Evolutionary conservation across 2,888 invertebrate species (phyloP).

Genomic region (Eupithecia dodoneata): DNA sequence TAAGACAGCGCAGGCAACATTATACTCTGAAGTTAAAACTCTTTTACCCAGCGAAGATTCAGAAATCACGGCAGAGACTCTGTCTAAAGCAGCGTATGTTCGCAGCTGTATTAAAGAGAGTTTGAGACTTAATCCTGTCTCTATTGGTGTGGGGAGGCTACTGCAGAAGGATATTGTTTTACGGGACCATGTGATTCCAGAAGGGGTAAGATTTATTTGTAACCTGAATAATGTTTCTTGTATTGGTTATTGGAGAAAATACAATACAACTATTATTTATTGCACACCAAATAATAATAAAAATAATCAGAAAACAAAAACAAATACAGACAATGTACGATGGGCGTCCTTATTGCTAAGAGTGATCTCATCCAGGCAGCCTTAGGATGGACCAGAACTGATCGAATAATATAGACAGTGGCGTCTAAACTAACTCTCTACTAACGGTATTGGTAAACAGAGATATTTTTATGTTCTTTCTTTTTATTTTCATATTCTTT

Average conservation of each 20-base stretch:
- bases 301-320: too few species aligned
- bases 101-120: conserved; percentile 94
- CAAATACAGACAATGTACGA: too few species aligned
- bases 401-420: too few species aligned
- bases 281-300: too few species aligned
- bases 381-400: too few species aligned
- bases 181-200: conserved; percentile 89
- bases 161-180: conserved; percentile 88
- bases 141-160: conserved; percentile 92
- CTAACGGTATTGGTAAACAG: too few species aligned
- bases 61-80: conserved; percentile 82
- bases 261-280: too few species aligned
- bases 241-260: not conserved
- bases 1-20: conserved; percentile 86
- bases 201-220: conserved; percentile 84
- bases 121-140: conserved; percentile 91
- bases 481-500: too few species aligned
- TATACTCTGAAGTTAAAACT: conserved; percentile 85
- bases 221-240: not conserved
- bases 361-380: too few species aligned
- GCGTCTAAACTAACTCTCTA: too few species aligned
- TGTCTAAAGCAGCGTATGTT: conserved; percentile 87
- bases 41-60: conserved; percentile 82
- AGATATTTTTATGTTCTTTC: too few species aligned
- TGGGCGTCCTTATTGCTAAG: too few species aligned